Evolutionary conservation across 2,888 invertebrate species (phyloP).

Genomic region (Lymantria monacha): DNA sequence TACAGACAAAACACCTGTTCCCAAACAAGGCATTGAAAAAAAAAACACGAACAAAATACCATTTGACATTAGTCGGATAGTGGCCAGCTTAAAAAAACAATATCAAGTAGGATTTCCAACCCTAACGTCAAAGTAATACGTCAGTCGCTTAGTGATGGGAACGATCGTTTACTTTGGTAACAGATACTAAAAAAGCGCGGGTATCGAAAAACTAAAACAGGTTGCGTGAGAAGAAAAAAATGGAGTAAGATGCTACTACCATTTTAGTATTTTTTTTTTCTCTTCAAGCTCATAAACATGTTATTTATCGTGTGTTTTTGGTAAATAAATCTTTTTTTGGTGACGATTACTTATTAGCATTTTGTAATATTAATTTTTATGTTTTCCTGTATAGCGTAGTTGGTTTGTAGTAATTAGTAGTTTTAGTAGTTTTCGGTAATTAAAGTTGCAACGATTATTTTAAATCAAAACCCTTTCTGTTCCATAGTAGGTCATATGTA

Average conservation of each 20-base stretch:
- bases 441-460: not conserved
- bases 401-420: not conserved
- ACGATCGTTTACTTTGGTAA: constrained; percentile 12
- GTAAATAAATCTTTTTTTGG: constrained; percentile 28
- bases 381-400: not conserved
- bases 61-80: constrained; percentile 36
- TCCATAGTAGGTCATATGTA: too few relatives aligned
- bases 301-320: constrained; percentile 42
- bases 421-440: not conserved
- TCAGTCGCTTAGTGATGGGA: constrained; percentile 19
- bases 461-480: too few relatives aligned
- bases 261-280: constrained; percentile 24
- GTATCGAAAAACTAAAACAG: constrained; percentile 42
- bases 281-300: constrained; percentile 24
- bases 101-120: constrained; percentile 14
- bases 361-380: constrained; percentile 11
- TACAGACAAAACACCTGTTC: constrained; percentile 45
- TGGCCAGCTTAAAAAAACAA: constrained; percentile 14
- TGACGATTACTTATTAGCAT: constrained; percentile 10
- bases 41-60: constrained; percentile 38
- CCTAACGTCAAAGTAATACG: constrained; percentile 15
- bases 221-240: constrained; percentile 57
- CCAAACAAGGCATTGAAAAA: constrained; percentile 29
- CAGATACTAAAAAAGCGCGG: constrained; percentile 28
- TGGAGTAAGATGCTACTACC: constrained; percentile 46